A percentile compares a stretch with the other conserved stretches of the same genome.
These are phyloP conservation scores for Punctoribates punctum DNA, from an alignment of 2,888 invertebrate species.

Conservation along the genomic window DNA sequence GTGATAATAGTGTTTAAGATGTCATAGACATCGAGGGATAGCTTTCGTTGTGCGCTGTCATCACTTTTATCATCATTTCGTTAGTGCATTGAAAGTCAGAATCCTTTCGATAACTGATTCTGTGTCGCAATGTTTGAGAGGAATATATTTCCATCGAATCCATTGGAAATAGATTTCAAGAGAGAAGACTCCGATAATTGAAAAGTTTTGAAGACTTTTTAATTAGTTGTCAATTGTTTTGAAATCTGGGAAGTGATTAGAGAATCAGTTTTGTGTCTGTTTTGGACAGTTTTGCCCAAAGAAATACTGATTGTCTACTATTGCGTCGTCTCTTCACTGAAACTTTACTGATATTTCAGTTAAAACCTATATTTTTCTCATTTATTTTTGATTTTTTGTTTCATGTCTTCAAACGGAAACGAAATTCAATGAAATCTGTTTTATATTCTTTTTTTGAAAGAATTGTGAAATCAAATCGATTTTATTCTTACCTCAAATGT, in stretches of 20 bases:
- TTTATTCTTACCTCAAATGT: background rate
- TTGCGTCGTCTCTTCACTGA: conserved; percentile 17
- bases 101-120: background rate
- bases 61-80: background rate
- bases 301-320: background rate
- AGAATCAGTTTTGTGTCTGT: background rate
- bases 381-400: background rate
- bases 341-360: background rate
- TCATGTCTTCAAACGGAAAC: background rate
- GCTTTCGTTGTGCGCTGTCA: conserved; percentile 12
- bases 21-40: conserved; percentile 18
- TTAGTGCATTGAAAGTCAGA: background rate
- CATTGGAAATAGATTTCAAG: too few relatives aligned
- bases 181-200: background rate
- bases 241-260: background rate
- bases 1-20: conserved; percentile 18
- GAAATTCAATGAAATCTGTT: background rate
- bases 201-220: background rate
- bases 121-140: background rate
- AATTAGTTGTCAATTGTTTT: background rate
- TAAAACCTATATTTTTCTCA: background rate
- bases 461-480: background rate
- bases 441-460: background rate
- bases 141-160: too few relatives aligned
- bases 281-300: conserved; percentile 15